phyloP scores from a whole-genome alignment of 2,888 invertebrate species.

The Drosophila formosana region DNA sequence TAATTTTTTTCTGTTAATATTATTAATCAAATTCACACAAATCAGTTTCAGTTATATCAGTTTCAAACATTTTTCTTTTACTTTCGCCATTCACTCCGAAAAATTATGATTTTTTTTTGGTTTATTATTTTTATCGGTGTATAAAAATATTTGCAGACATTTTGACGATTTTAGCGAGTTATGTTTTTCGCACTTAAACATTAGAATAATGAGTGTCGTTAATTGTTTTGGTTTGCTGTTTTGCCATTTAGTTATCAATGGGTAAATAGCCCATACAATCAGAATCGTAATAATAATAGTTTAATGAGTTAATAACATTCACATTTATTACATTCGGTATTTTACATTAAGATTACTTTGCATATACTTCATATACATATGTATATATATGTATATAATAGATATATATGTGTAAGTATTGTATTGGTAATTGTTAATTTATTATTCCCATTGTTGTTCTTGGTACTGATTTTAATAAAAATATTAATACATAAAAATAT shows the following conservation, averaged over 20 bases:
- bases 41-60: constrained; percentile 28
- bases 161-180: constrained; percentile 49
- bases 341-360: constrained; percentile 57
- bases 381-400: constrained; percentile 4
- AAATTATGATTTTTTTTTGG: constrained; percentile 22
- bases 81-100: constrained; percentile 24
- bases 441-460: constrained; percentile 24
- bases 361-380: constrained; percentile 12
- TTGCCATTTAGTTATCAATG: constrained; percentile 23
- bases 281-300: constrained; percentile 76
- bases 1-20: constrained; percentile 30
- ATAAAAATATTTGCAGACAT: constrained; percentile 75
- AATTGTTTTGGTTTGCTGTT: constrained; percentile 31
- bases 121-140: constrained; percentile 54
- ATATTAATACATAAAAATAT: constrained; percentile 63
- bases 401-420: constrained; percentile 27
- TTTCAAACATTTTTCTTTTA: constrained; percentile 36
- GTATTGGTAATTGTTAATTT: constrained; percentile 19
- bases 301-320: constrained; percentile 77
- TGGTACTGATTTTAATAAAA: constrained; percentile 42
- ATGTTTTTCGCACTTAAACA: constrained; percentile 60
- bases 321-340: constrained; percentile 72
- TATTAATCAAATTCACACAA: constrained; percentile 68
- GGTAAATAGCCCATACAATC: constrained; percentile 55
- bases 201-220: constrained; percentile 72